These are phyloP conservation scores for Operophtera brumata DNA, from an alignment of 2,888 invertebrate species.

Conservation along the genomic window DNA sequence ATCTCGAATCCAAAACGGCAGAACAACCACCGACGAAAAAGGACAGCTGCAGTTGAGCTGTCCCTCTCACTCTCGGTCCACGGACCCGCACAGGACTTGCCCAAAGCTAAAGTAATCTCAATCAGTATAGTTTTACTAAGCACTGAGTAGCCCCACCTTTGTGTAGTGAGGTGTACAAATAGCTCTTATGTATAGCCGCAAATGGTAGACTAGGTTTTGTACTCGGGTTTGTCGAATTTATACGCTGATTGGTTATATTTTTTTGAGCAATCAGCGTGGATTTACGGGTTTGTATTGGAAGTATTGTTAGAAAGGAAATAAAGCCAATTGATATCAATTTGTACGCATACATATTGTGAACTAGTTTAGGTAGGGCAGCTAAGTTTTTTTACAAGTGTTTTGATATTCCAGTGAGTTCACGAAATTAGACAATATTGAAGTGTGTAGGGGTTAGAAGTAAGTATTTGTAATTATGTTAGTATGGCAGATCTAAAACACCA, in stretches of 20 bases:
- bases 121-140: constrained; percentile 67
- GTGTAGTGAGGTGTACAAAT: constrained; percentile 50
- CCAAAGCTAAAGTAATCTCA: constrained; percentile 78
- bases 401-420: constrained; percentile 32
- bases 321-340: constrained; percentile 14
- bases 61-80: constrained; percentile 47
- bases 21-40: constrained; percentile 50
- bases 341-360: constrained; percentile 1
- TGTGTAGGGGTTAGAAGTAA: constrained; percentile 2
- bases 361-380: constrained; percentile 14
- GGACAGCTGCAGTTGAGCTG: constrained; percentile 71
- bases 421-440: constrained; percentile 44
- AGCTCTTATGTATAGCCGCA: constrained; percentile 38
- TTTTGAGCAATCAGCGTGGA: constrained; percentile 2
- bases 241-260: constrained; percentile 5
- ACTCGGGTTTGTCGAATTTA: constrained; percentile 27
- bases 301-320: constrained; percentile 1
- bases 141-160: constrained; percentile 59
- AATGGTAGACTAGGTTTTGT: constrained; percentile 23
- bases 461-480: constrained; percentile 10
- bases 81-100: constrained; percentile 60
- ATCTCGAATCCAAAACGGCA: constrained; percentile 46
- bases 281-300: constrained; percentile 13
- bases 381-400: constrained; percentile 22
- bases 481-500: constrained; percentile 8